Evolutionary conservation across 1,140 invertebrate genomes (phyloP).

Genomic region (Caenorhabditis remanei): DNA sequence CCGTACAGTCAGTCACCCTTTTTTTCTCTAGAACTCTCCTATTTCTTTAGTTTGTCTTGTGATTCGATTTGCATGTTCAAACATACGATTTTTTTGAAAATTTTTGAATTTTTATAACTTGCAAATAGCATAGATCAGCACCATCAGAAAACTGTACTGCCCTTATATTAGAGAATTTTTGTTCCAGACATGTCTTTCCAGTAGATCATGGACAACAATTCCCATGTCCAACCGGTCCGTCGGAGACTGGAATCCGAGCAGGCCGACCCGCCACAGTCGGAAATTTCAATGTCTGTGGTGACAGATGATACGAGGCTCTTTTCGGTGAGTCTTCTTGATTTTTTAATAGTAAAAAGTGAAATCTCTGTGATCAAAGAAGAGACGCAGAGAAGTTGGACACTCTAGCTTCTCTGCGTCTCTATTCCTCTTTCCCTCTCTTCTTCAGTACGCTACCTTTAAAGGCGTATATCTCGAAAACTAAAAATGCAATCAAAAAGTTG

Average conservation of each 20-base stretch:
- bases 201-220: constrained; percentile 5
- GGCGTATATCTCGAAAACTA: not conserved
- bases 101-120: not conserved
- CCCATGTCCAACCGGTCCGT: not conserved
- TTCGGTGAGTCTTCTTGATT: not conserved
- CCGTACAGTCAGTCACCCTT: not conserved
- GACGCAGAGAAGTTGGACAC: no score
- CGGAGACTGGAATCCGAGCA: constrained; percentile 19
- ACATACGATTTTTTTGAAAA: not conserved
- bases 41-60: not conserved
- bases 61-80: constrained; percentile 8
- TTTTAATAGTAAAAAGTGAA: not conserved
- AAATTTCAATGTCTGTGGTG: constrained; percentile 68
- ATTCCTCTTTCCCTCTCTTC: no score
- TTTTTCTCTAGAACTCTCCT: not conserved
- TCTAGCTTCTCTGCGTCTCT: no score
- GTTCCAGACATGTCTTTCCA: not conserved
- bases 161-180: not conserved
- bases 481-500: not conserved
- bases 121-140: not conserved
- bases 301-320: constrained; percentile 60
- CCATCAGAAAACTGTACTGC: not conserved
- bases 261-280: constrained; percentile 59
- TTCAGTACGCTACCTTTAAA: no score
- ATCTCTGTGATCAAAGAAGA: no score